Conservation (phyloP, 2,888 invertebrate species). For the Hecatera dysodea region DNA sequence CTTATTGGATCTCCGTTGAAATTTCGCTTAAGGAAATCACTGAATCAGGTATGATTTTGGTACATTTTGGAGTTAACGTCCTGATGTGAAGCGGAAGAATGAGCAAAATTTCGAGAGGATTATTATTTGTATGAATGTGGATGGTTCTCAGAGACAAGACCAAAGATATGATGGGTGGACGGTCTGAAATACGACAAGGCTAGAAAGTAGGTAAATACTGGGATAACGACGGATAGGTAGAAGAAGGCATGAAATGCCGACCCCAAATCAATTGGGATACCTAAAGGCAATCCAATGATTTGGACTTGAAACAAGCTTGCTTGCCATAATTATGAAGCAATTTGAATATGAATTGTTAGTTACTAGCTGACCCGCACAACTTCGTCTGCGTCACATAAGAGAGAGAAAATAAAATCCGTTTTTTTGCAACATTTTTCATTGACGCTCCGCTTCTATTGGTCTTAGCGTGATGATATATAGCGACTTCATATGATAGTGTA, state of each 20-base stretch:
- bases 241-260: neutral
- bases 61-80: neutral
- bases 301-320: too few species aligned
- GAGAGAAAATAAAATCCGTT: too few species aligned
- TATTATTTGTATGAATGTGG: neutral
- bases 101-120: neutral
- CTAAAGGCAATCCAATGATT: neutral
- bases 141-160: neutral
- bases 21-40: neutral
- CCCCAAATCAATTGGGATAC: neutral
- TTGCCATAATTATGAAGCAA: too few species aligned
- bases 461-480: too few species aligned
- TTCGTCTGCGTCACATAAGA: too few species aligned
- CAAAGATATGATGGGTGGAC: neutral
- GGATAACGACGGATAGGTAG: neutral
- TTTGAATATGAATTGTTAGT: neutral
- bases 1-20: conserved; percentile 34
- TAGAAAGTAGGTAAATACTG: neutral
- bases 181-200: neutral
- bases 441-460: too few species aligned
- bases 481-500: too few species aligned
- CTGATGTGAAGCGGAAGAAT: neutral
- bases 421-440: too few species aligned
- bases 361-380: too few species aligned
- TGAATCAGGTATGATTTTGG: neutral